These are phyloP conservation scores for Mesoclemmys tuberculata DNA, from an alignment of 2,113 vertebrate genomes.

Conservation along the genomic window DNA sequence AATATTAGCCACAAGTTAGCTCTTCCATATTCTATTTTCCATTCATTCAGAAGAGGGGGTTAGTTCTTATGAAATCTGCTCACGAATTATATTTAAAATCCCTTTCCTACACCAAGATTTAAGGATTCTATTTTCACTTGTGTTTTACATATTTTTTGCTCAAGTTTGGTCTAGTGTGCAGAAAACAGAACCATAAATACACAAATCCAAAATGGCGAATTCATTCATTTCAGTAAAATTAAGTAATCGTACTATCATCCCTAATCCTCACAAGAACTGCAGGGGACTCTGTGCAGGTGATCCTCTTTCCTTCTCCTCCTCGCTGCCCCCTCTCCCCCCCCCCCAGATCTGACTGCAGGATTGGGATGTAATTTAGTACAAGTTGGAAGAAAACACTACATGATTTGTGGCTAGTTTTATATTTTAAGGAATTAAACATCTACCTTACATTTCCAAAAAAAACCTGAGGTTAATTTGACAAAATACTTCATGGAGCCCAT, in stretches of 20 bases:
- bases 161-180: background rate
- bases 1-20: background rate
- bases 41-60: background rate
- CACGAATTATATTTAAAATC: background rate
- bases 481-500: background rate
- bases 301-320: background rate
- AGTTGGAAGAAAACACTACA: background rate
- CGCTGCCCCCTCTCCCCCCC: no score
- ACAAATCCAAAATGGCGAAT: background rate
- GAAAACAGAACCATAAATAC: background rate
- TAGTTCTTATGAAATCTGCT: background rate
- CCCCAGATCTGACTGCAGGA: background rate
- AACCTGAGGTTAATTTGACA: background rate
- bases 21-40: background rate
- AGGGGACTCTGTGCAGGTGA: background rate
- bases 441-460: background rate
- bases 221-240: background rate
- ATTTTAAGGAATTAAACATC: background rate
- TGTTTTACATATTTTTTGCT: background rate
- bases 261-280: background rate
- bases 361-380: background rate
- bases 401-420: background rate
- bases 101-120: background rate
- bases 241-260: background rate
- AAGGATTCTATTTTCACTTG: background rate